Conservation (phyloP, 1,140 invertebrate genomes). For the Aphidius gifuensis region DNA sequence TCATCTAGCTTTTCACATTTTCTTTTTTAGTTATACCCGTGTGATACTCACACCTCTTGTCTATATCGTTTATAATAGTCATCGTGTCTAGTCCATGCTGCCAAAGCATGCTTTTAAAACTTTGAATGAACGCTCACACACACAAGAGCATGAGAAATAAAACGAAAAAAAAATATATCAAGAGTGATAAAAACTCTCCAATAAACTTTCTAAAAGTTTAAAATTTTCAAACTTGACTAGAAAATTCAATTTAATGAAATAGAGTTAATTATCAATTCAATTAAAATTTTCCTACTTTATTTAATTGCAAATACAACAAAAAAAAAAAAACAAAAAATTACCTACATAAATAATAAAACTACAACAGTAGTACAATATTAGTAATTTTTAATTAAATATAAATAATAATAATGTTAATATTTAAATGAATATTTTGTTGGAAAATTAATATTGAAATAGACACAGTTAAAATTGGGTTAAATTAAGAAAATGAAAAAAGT, state of each 20-base stretch:
- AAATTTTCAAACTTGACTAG: constrained; percentile 7
- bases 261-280: constrained; percentile 3
- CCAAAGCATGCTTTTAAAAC: neutral
- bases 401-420: neutral
- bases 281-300: neutral
- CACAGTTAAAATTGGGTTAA: neutral
- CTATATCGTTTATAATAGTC: neutral
- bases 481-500: neutral
- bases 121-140: neutral
- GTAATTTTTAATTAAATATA: no score
- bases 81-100: neutral
- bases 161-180: no score
- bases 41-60: neutral
- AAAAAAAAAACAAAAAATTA: neutral
- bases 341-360: neutral
- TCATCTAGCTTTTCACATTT: constrained; percentile 7
- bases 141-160: no score
- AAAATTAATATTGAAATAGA: constrained; percentile 21
- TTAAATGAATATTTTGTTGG: constrained; percentile 15
- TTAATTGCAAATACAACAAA: neutral
- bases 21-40: no score
- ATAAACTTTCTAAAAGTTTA: constrained; percentile 7
- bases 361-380: neutral
- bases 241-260: constrained; percentile 8
- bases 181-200: no score